A percentile compares a stretch with the other conserved stretches of the same genome.
Evolutionary conservation across 2,888 invertebrate species (phyloP).

Genomic region (Sminthurinus aureus): DNA sequence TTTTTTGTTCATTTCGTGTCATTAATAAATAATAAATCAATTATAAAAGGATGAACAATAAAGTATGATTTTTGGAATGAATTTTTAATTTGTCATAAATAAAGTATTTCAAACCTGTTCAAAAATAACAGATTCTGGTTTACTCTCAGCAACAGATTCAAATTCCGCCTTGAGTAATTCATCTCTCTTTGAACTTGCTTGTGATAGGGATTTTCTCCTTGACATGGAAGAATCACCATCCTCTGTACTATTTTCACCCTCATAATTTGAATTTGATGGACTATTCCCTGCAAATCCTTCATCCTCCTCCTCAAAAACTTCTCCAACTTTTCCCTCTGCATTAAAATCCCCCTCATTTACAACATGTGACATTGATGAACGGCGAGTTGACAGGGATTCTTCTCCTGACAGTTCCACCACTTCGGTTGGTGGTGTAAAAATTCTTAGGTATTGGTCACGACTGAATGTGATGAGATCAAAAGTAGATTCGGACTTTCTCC

Average conservation of each 20-base stretch:
- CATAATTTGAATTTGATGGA: neutral
- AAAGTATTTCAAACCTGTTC: slow-evolving; percentile 53
- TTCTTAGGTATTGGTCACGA: slow-evolving; percentile 87
- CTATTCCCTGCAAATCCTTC: neutral
- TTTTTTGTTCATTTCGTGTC: no score
- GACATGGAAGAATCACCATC: neutral
- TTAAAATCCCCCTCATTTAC: slow-evolving; percentile 3
- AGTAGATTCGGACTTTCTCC: slow-evolving; percentile 65
- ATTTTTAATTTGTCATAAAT: neutral
- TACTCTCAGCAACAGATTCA: slow-evolving; percentile 46
- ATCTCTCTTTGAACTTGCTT: slow-evolving; percentile 48
- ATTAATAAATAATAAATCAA: neutral
- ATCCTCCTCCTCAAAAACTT: slow-evolving; percentile 35
- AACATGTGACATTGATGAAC: neutral
- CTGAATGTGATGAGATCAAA: slow-evolving; percentile 95
- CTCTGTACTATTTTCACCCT: slow-evolving; percentile 1
- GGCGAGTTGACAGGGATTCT: neutral
- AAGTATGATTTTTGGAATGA: neutral
- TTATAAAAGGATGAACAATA: neutral
- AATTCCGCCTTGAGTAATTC: slow-evolving; percentile 55
- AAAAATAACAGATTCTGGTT: slow-evolving; percentile 55
- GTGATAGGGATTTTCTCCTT: slow-evolving; percentile 26
- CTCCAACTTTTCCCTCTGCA: slow-evolving; percentile 39
- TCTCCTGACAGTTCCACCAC: slow-evolving; percentile 45
- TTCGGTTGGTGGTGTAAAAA: slow-evolving; percentile 70